Percentiles rank a stretch among this genome's conserved stretches.
These are phyloP conservation scores for Corvus cornix DNA, from an alignment of 2,113 vertebrate genomes.

Conservation along the genomic window DNA sequence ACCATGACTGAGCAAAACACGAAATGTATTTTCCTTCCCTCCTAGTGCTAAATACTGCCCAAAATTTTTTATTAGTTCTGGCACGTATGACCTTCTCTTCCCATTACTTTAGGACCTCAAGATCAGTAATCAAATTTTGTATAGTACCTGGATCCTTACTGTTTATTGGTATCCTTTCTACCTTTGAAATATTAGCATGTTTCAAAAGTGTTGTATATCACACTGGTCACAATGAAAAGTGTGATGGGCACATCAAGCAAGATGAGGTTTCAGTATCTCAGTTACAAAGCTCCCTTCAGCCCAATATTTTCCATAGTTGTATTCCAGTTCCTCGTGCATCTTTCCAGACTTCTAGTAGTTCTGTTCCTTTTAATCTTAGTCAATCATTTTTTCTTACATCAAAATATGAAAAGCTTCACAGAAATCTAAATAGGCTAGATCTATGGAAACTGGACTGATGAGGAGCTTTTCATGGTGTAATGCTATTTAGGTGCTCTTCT, in stretches of 20 bases:
- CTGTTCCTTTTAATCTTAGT: background rate
- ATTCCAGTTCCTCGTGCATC: background rate
- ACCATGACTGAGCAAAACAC: background rate
- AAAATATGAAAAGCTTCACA: background rate
- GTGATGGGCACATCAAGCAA: background rate
- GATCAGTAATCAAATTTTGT: background rate
- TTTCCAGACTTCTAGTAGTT: background rate
- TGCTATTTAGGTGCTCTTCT: background rate
- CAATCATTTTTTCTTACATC: background rate
- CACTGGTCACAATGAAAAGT: background rate
- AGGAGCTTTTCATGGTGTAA: background rate
- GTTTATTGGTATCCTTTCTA: background rate
- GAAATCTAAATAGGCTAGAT: background rate
- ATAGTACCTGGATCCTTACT: background rate
- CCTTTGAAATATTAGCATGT: background rate
- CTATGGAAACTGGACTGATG: rapidly evolving
- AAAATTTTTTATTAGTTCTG: background rate
- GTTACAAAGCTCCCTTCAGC: background rate
- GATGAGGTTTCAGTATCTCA: background rate
- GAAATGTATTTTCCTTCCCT: rapidly evolving
- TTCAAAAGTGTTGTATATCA: background rate
- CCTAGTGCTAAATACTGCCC: background rate
- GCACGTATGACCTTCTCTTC: background rate
- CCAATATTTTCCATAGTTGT: background rate
- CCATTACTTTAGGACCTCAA: background rate